Percentiles rank a stretch among this genome's conserved stretches.
These are phyloP conservation scores for Oreotrochilus melanogaster DNA, from an alignment of 2,113 vertebrate genomes.

Conservation along the genomic window DNA sequence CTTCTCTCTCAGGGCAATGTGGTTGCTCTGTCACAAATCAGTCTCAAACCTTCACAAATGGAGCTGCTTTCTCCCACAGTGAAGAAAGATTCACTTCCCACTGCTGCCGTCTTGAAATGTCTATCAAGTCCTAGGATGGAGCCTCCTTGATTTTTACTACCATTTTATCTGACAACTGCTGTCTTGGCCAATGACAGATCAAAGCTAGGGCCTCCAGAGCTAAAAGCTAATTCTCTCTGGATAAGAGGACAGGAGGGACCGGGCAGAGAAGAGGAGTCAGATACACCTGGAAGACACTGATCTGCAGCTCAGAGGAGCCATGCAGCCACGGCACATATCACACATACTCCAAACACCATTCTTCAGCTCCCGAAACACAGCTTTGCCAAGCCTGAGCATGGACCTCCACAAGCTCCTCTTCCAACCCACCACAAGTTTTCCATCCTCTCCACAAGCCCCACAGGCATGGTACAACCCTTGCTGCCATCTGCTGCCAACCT, in stretches of 20 bases:
- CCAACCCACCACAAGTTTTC: background rate
- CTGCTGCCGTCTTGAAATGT: rapidly evolving
- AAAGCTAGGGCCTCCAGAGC: background rate
- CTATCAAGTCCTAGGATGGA: background rate
- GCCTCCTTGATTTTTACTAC: background rate
- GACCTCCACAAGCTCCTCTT: background rate
- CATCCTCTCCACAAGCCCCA: rapidly evolving
- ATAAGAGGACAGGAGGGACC: background rate
- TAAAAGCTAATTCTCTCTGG: background rate
- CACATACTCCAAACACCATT: rapidly evolving
- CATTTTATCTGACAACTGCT: background rate
- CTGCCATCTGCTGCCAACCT: background rate
- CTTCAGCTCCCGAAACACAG: rapidly evolving
- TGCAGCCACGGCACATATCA: background rate
- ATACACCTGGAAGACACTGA: rapidly evolving
- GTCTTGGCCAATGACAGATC: background rate
- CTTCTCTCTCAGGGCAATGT: rapidly evolving
- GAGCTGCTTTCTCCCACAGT: background rate
- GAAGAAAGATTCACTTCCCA: background rate
- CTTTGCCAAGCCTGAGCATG: rapidly evolving
- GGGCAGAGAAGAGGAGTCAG: background rate
- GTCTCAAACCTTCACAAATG: rapidly evolving
- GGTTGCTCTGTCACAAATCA: rapidly evolving
- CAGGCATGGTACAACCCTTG: background rate
- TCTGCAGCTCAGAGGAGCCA: background rate